These are phyloP conservation scores for Tinea semifulvella DNA, from an alignment of 2,888 invertebrate species.

Conservation along the genomic window DNA sequence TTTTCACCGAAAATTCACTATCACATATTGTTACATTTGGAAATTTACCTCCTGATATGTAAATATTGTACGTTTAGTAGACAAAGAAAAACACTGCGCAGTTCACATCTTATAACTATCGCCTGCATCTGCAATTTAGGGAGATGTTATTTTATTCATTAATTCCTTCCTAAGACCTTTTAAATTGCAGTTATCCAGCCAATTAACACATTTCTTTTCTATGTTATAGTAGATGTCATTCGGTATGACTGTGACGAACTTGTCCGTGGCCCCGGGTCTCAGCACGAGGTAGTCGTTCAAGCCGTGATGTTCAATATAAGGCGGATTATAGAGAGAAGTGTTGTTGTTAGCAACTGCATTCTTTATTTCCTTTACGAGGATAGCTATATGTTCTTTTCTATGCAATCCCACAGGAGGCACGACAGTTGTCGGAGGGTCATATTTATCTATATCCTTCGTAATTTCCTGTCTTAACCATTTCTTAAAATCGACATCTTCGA, in stretches of 20 bases:
- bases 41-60: too few species aligned
- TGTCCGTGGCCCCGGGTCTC: conserved; percentile 25
- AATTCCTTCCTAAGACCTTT: conserved; percentile 28
- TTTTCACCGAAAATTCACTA: too few species aligned
- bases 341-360: background rate
- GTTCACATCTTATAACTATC: too few species aligned
- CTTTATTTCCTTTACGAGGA: background rate
- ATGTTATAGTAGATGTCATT: conserved; percentile 41
- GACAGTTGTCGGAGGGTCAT: background rate
- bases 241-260: conserved; percentile 41
- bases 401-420: background rate
- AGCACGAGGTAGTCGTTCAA: conserved; percentile 33
- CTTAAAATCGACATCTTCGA: background rate
- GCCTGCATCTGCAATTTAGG: too few species aligned
- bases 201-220: conserved; percentile 49
- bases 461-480: conserved; percentile 2
- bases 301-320: background rate
- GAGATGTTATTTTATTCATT: conserved; percentile 7
- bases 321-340: background rate
- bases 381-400: background rate
- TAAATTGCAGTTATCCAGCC: conserved; percentile 46
- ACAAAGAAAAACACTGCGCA: too few species aligned
- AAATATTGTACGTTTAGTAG: too few species aligned
- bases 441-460: too few species aligned
- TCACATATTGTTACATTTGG: too few species aligned